phyloP scores from a whole-genome alignment of 2,888 invertebrate species.

The Conchocele bisecta region DNA sequence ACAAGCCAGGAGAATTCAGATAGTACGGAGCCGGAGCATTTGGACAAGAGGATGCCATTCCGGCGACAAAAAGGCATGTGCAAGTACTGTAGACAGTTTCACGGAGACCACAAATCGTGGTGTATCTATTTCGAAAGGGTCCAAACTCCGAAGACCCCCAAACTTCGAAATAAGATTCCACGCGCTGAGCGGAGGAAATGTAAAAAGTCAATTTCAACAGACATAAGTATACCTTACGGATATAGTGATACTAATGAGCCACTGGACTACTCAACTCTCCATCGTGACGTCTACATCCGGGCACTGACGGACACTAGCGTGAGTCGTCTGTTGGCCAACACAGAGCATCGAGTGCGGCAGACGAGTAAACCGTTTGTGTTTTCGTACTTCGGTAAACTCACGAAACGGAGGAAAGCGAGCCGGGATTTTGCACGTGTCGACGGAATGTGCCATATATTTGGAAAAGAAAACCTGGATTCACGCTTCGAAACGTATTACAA shows the following conservation, averaged over 20 bases:
- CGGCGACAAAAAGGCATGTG: constrained; percentile 2
- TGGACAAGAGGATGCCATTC: neutral
- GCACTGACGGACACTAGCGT: constrained; percentile 39
- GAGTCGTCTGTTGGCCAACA: constrained; percentile 15
- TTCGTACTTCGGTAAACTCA: constrained; percentile 36
- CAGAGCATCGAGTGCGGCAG: constrained; percentile 23
- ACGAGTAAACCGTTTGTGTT: constrained; percentile 45
- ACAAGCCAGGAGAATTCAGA: neutral
- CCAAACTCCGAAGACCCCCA: neutral
- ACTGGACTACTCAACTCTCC: constrained; percentile 36
- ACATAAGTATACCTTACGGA: too few relatives aligned
- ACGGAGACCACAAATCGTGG: neutral
- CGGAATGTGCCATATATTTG: constrained; percentile 36
- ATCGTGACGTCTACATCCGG: constrained; percentile 49
- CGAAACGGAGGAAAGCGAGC: neutral
- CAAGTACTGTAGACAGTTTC: neutral
- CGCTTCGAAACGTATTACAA: too few relatives aligned
- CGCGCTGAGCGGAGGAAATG: constrained; percentile 6
- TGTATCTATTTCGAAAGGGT: neutral
- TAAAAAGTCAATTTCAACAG: too few relatives aligned
- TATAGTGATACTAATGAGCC: constrained; percentile 27
- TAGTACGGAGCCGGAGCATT: neutral
- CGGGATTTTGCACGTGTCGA: neutral
- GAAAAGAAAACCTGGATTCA: constrained; percentile 7
- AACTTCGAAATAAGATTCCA: neutral